Conservation (phyloP, 92 coral and sea anemone genomes). For the Phenganax stokvisi region DNA sequence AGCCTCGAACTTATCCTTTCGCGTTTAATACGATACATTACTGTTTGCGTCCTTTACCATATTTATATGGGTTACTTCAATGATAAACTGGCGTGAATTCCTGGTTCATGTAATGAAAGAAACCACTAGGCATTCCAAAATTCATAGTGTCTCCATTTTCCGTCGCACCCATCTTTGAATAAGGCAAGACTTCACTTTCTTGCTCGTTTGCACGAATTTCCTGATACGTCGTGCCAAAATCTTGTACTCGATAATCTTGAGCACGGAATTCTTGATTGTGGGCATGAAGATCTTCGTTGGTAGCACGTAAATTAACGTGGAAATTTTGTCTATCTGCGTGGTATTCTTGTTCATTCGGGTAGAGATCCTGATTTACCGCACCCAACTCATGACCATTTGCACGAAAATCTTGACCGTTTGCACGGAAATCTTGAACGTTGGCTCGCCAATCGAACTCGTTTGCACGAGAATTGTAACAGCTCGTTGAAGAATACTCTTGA, state of each 20-base stretch:
- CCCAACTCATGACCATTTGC: neutral
- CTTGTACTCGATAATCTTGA: neutral
- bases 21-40: too few species aligned
- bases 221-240: neutral
- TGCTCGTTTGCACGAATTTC: slow-evolving; percentile 1
- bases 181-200: neutral
- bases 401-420: slow-evolving; percentile 6
- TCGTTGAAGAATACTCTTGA: slow-evolving; percentile 1
- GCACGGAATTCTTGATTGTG: neutral
- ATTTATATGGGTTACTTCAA: neutral
- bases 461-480: neutral
- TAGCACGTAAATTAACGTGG: neutral
- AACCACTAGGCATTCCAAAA: slow-evolving; percentile 5
- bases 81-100: slow-evolving; percentile 17
- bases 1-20: too few species aligned
- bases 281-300: neutral
- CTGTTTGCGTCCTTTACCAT: too few species aligned
- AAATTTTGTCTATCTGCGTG: neutral
- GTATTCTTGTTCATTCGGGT: neutral
- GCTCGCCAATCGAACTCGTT: slow-evolving; percentile 1
- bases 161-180: neutral
- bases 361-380: neutral
- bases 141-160: neutral
- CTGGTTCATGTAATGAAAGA: neutral
- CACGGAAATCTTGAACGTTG: neutral